These are phyloP conservation scores for Cosmopolites sordidus DNA, from an alignment of 2,888 invertebrate species.

Conservation along the genomic window DNA sequence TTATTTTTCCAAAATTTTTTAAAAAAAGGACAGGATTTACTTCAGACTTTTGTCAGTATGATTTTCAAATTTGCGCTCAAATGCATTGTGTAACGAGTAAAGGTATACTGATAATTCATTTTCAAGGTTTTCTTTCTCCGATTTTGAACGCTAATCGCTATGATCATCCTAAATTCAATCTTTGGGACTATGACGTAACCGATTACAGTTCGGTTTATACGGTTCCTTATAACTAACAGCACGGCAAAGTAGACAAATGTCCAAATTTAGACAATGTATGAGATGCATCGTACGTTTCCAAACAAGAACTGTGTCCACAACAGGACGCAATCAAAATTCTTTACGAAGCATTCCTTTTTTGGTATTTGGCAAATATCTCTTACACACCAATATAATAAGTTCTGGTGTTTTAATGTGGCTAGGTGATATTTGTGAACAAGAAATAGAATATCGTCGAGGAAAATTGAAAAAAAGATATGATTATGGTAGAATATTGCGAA, in stretches of 20 bases:
- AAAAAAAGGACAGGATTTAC: too few relatives aligned
- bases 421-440: constrained; percentile 78
- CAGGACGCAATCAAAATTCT: constrained; percentile 13
- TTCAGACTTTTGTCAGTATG: background rate
- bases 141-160: background rate
- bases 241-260: background rate
- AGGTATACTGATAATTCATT: background rate
- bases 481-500: constrained; percentile 60
- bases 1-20: too few relatives aligned
- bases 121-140: background rate
- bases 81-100: background rate
- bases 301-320: constrained; percentile 10
- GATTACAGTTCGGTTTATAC: too few relatives aligned
- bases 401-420: constrained; percentile 73
- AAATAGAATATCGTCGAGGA: constrained; percentile 61
- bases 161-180: background rate
- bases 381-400: constrained; percentile 73
- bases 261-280: background rate
- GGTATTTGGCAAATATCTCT: constrained; percentile 67
- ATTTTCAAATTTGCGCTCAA: background rate
- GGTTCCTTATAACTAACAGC: too few relatives aligned
- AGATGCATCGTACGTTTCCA: constrained; percentile 4
- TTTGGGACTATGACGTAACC: too few relatives aligned
- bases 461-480: constrained; percentile 53
- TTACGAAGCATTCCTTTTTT: constrained; percentile 28